Base-by-base conservation (phyloP, 1,140 invertebrate genomes). In the Drosophila rufa region DNA sequence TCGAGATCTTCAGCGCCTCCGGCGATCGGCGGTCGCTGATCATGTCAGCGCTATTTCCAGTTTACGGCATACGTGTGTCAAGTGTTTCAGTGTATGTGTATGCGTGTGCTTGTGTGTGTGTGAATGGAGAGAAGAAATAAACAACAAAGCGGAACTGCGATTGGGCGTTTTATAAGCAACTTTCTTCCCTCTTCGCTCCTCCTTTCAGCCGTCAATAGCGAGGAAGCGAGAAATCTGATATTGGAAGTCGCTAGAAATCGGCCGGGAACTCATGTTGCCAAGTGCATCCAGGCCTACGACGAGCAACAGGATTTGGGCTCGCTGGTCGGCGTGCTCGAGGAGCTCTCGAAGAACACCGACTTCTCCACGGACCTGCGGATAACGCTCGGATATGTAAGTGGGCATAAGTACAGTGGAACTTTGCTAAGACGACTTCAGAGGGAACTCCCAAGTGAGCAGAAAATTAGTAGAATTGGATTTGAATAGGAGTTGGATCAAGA, bases 331-430 rank as follows among this genome's bases (percentile, higher is more conserved):
- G 19, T 92, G 30, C 59, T 92, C 11, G 85, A 92, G 19, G 92
- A 92, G 43, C 25, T 92, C 2, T 87, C 91, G 1, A 90, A 92
- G 25, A 90, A 91, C 40, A 70, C 77, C 3, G 86, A 92, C 40
- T 89, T 75, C 50, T 81, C 85, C 12, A 80, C 82, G 11, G 90
- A 92, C 42, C 61, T 92, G 27, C 71, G 75, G 3, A 55, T 92
- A 22, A 82, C 90, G 9, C 56, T 91, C 5, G 33, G 17, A 67
- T 92, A 89, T 71, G 91, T 92, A 74, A 82, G 89, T 70, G 19
- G n/a, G 0, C 27, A 19, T n/a, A 2, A 4, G 25, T n/a, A 3
- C 2, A 25, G 15, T 51, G 12, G n/a, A 25, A 15, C n/a, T n/a
- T 27, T 14, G 25, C 48, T 17, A 38, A 19, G 19, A 22, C 17